Evolutionary conservation across 2,797 vertebrate species (phyloP), one percentile per base, ranked within the genome.

Genomic region (Macroramphosus scolopax): DNA sequence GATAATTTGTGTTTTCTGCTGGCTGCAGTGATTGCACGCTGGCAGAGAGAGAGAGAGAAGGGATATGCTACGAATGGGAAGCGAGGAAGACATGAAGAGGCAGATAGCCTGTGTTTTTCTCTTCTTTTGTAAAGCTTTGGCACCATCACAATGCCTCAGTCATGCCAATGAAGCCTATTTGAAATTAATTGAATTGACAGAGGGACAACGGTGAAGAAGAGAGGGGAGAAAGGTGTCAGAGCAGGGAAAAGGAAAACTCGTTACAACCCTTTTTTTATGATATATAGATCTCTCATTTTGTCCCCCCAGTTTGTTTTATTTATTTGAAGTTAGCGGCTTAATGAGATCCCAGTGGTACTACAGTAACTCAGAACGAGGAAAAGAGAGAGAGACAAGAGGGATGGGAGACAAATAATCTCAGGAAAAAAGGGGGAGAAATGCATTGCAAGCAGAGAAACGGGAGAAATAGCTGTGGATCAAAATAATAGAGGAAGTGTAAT

Each of bases 261-360:
- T 82, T 84, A 75, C 75, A 77, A 76, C n/a, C 37, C 61, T 35
- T 38, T 51, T 60, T 53, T 72, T 49, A 35, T 60, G 63, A 75
- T 84, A 77, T 74, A 86, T 78, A 81, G 79, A 89, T 83, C 77
- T 65, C 72, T 84, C 74, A 80, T 86, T 89, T 89, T 88, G 86
- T 88, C 77, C 76, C 56, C 17, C 71, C 73, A 74, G 74, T 88
- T 88, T 89, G 83, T 87, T 88, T 90, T 89, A 89, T 89, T 90
- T 88, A 90, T 91, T 90, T 90, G 86, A 89, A 82, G 85, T 87
- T 84, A 82, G 87, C 69, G 59, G 81, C 79, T 87, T 92, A 91
- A 92, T 91, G 87, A 91, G 89, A 88, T 91, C 89, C 89, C 87
- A 81, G 78, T 79, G 84, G 90, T 87, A 85, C 77, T 54, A 79